phyloP scores from a whole-genome alignment of 2,113 vertebrate species.

The Hypocryptadius cinnamomeus region DNA sequence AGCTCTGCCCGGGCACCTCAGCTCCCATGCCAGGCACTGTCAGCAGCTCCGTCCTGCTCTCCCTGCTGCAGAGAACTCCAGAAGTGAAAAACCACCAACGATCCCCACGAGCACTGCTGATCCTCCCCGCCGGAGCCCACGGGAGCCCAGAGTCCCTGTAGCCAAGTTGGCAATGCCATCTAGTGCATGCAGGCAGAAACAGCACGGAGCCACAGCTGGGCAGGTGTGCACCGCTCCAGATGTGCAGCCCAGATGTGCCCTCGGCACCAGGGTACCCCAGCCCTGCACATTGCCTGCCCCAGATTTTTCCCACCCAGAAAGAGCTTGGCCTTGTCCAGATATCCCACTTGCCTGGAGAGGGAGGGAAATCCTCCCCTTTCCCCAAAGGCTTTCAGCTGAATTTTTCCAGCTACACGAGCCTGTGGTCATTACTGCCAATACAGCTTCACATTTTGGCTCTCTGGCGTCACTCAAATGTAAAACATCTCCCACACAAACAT shows the following conservation, averaged over 20 bases:
- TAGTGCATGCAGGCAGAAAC: slow-evolving; percentile 70
- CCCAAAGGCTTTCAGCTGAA: background rate
- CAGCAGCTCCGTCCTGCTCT: background rate
- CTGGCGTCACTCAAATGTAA: slow-evolving; percentile 28
- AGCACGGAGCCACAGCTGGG: background rate
- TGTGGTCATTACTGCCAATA: background rate
- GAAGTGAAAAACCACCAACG: background rate
- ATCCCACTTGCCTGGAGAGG: background rate
- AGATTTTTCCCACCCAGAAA: background rate
- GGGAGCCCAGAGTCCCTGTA: background rate
- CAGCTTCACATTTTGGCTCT: background rate
- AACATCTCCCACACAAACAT: slow-evolving; percentile 24
- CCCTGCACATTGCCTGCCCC: background rate
- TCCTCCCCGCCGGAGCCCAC: fast-evolving
- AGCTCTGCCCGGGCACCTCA: background rate
- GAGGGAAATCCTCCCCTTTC: background rate
- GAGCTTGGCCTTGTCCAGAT: background rate
- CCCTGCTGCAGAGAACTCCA: background rate
- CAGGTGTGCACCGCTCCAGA: background rate
- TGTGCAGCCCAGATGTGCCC: background rate
- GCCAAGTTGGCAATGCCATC: slow-evolving; percentile 71
- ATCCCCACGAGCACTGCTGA: background rate
- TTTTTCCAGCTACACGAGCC: background rate
- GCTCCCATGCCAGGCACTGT: fast-evolving
- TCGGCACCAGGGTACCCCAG: background rate